Evolutionary conservation across 2,113 vertebrate species (phyloP).

Genomic region (Phyllostomus discolor): DNA sequence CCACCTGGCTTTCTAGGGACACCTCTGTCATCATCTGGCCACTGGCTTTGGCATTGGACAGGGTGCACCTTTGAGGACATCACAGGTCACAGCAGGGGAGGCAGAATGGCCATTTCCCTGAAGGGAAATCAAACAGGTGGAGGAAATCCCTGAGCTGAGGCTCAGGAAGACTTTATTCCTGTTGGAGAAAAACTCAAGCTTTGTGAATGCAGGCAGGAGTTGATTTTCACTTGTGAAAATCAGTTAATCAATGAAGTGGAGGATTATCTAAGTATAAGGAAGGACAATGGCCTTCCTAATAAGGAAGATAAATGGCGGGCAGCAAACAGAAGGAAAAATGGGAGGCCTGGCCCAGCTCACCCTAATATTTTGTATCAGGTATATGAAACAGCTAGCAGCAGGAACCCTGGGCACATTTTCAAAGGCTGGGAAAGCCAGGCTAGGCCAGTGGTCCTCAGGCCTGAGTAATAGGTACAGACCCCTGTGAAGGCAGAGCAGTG

Average conservation of each 20-base stretch:
- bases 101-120: not conserved
- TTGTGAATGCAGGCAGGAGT: not conserved
- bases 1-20: not conserved
- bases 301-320: not conserved
- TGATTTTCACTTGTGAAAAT: not conserved
- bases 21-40: not conserved
- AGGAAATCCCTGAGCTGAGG: not conserved
- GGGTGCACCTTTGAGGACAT: not conserved
- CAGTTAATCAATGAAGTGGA: not conserved
- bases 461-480: not conserved
- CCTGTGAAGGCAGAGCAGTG: not conserved
- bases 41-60: fast-evolving
- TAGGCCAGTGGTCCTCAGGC: not conserved
- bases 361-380: not conserved
- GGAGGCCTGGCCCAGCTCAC: not conserved
- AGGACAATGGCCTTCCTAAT: not conserved
- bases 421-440: not conserved
- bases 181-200: not conserved
- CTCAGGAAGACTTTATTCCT: not conserved
- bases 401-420: not conserved
- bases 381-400: not conserved
- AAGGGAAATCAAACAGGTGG: not conserved
- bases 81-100: not conserved
- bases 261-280: not conserved
- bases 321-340: not conserved